Percentiles rank a stretch among this genome's conserved stretches.
Conservation (phyloP, 2,888 invertebrate species). For the Lepetodrilus schrolli region DNA sequence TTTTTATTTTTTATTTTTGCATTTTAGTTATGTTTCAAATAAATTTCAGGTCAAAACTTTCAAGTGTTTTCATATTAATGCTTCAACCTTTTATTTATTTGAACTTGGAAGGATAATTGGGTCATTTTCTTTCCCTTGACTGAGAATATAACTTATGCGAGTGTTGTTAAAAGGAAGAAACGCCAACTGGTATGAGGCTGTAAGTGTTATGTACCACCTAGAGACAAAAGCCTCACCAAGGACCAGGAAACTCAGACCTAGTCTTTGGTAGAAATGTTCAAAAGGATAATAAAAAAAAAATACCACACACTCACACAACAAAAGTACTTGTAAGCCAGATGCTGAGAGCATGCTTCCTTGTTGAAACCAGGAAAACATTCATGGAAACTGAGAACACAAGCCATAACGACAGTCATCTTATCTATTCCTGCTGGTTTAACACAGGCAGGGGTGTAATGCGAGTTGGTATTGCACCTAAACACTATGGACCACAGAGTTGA, state of each 20-base stretch:
- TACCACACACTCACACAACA: too few species aligned
- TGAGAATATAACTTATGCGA: too few species aligned
- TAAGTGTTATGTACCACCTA: neutral
- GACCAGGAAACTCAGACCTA: constrained; percentile 10
- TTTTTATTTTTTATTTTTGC: too few species aligned
- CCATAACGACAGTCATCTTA: neutral
- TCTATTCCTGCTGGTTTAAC: neutral
- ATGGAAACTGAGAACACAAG: neutral
- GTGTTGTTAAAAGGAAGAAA: too few species aligned
- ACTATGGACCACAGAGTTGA: neutral
- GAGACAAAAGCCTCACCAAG: neutral
- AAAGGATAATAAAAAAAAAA: too few species aligned
- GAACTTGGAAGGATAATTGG: too few species aligned
- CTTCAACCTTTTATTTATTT: too few species aligned
- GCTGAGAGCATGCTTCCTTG: neutral
- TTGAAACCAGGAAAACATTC: neutral
- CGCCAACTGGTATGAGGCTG: too few species aligned
- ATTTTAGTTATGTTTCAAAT: too few species aligned
- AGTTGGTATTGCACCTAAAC: neutral
- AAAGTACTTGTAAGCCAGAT: neutral
- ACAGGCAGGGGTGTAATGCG: neutral
- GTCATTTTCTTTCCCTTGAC: too few species aligned
- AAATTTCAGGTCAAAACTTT: too few species aligned
- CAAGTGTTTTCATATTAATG: too few species aligned
- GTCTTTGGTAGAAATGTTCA: constrained; percentile 10